Conservation (phyloP, 2,797 vertebrate species). For the Esox lucius region DNA sequence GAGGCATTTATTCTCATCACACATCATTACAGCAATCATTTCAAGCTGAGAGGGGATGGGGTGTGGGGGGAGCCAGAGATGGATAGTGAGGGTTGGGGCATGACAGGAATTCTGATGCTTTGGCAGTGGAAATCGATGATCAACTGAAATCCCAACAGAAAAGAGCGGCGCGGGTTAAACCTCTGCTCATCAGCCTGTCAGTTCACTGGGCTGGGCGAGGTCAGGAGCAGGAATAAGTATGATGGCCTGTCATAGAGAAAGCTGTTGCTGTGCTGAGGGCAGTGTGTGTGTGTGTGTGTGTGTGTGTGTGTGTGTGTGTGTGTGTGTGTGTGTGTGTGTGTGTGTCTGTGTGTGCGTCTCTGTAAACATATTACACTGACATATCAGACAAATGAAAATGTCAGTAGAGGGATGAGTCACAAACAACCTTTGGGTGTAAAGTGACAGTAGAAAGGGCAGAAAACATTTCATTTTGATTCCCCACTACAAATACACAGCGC, state of each 20-base stretch:
- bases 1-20: conserved; percentile 30
- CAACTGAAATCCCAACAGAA: conserved; percentile 42
- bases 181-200: background rate
- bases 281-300: conserved; percentile 7
- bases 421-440: background rate
- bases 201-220: background rate
- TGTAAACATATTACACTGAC: conserved; percentile 4
- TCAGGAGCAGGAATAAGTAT: background rate
- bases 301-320: background rate
- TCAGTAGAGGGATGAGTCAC: conserved; percentile 19
- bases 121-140: conserved; percentile 51
- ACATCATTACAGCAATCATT: conserved; percentile 21
- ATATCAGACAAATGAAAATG: conserved; percentile 29
- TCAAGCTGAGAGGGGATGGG: background rate
- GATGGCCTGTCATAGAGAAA: conserved; percentile 13
- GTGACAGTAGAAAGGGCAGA: background rate
- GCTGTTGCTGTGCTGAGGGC: background rate
- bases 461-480: conserved; percentile 5
- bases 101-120: conserved; percentile 40
- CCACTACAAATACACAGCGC: background rate
- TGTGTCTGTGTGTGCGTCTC: too few relatives aligned
- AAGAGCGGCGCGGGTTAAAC: conserved; percentile 10
- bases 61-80: background rate
- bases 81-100: conserved; percentile 13
- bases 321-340: background rate